A percentile compares a stretch with the other conserved stretches of the same genome.
phyloP scores from a whole-genome alignment of 2,797 vertebrate species.

The Tympanoctomys barrerae region DNA sequence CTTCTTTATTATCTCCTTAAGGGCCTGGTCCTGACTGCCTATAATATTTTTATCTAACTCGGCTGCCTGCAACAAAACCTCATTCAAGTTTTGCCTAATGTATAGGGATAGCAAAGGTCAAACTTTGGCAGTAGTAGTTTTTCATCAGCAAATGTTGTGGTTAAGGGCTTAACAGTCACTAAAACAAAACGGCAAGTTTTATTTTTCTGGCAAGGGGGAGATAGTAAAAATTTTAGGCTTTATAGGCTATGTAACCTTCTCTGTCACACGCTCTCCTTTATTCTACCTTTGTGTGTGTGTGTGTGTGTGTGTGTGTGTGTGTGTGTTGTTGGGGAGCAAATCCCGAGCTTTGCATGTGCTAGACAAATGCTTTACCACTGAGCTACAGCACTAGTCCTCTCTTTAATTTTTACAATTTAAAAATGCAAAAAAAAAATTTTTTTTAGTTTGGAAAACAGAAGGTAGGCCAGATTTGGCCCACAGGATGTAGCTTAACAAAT shows the following conservation, averaged over 20 bases:
- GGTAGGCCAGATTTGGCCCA: not conserved
- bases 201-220: not conserved
- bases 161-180: not conserved
- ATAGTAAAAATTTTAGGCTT: slow-evolving; percentile 29
- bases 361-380: not conserved
- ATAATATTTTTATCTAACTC: too few species aligned
- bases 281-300: not conserved
- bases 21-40: too few species aligned
- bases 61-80: not conserved
- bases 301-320: not conserved
- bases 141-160: not conserved
- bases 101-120: not conserved
- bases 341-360: not conserved
- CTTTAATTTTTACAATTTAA: not conserved
- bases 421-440: not conserved
- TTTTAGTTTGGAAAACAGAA: slow-evolving; percentile 38
- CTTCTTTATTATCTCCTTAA: too few species aligned
- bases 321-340: not conserved
- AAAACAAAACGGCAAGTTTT: not conserved
- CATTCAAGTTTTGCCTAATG: not conserved
- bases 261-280: not conserved
- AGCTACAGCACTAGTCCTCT: not conserved
- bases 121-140: not conserved
- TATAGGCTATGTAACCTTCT: not conserved
- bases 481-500: not conserved